Evolutionary conservation across 1,140 invertebrate genomes (phyloP), one percentile per base, ranked within the genome.

Genomic region (Tetraneura akinire): DNA sequence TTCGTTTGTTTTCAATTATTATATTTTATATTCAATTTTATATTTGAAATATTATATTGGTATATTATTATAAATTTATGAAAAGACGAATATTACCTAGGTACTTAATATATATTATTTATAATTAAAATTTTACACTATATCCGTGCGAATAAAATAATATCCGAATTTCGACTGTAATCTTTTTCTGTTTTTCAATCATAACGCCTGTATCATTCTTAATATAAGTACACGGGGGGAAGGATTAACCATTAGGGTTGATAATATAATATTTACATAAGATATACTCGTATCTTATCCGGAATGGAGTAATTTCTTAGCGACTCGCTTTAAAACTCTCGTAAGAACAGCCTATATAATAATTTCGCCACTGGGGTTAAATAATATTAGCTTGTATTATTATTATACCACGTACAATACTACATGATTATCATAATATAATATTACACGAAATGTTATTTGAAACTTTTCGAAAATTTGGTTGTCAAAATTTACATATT

Each of bases 401-500:
- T 26, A 68, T 68, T 47, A 68, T 68, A 37, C 66, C 2, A 26
- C 32, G 32, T 47, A 68, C 45, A 47, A 68, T 47, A 10, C 37
- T 23, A 26, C 32, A 4, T 21, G 42, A 68, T 47, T 68, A 47
- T 68, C 21, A 47, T 68, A 23, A n/a, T 37, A 68, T 68, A 45
- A 68, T 68, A 68, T 8, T 4, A 3, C 3, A 8, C 32, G 32
- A 37, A 37, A 47, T 0, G 42, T 3, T 26, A 47, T 68, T 68
- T 47, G 66, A 68, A 47, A 68, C 42, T 47, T 68, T 2, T 23
- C 21, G 6, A 26, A 68, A 23, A 68, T 68, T 9, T 13, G 26
- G 42, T 68, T 68, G 2, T 42, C 18, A 23, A 68, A 47, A 47
- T 68, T 68, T 47, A n/a, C 66, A 47, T 68, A 68, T 68, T 68